Conservation (phyloP, 2,888 invertebrate genomes). For the Lacanobia oleracea region DNA sequence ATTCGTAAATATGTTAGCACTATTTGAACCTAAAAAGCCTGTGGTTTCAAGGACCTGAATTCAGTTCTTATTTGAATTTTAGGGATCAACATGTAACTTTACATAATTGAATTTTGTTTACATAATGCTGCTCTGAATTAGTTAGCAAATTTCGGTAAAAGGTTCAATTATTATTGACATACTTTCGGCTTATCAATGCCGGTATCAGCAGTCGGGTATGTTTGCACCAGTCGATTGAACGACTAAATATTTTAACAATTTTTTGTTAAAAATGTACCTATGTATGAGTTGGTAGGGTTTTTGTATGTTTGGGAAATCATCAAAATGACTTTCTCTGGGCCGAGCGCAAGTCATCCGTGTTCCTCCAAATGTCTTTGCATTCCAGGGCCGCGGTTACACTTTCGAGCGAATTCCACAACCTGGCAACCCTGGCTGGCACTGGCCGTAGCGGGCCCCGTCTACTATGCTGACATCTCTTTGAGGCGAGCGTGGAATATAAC, state of each 20-base stretch:
- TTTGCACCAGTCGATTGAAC: neutral
- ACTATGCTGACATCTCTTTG: no score
- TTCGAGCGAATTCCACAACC: no score
- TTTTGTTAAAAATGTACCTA: neutral
- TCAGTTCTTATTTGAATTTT: slow-evolving; percentile 1
- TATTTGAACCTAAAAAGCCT: neutral
- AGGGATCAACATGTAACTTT: neutral
- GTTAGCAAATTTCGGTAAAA: slow-evolving; percentile 18
- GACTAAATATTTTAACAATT: neutral
- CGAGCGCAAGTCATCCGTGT: no score
- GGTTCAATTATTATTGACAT: slow-evolving; percentile 30
- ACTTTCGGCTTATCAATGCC: slow-evolving; percentile 30
- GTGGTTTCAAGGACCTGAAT: neutral
- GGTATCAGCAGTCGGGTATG: slow-evolving; percentile 16
- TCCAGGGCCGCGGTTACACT: no score
- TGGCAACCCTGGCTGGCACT: no score
- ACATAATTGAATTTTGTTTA: slow-evolving; percentile 16
- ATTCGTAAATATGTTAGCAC: neutral
- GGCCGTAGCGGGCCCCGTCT: no score
- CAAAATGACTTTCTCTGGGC: no score
- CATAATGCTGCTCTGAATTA: slow-evolving; percentile 16
- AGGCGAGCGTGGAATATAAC: no score
- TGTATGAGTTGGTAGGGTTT: no score
- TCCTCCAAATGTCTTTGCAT: no score
- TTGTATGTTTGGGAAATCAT: no score